Evolutionary conservation across 2,888 invertebrate genomes (phyloP).

Genomic region (Cactoblastis cactorum): DNA sequence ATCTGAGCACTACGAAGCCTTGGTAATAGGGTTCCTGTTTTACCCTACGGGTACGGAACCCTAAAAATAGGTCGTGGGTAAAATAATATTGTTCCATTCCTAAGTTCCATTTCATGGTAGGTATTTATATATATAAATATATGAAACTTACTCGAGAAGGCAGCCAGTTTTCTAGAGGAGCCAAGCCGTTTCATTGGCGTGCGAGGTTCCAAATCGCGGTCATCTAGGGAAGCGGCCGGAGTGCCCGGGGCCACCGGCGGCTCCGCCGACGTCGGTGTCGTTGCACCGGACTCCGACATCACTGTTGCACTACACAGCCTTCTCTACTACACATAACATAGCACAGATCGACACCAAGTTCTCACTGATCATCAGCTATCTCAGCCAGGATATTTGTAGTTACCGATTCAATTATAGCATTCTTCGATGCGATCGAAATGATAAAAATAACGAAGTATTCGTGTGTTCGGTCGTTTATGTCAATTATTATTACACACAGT

Average conservation of each 20-base stretch:
- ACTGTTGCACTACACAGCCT: slow-evolving; percentile 1
- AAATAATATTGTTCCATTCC: too few relatives aligned
- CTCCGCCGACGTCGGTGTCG: slow-evolving; percentile 75
- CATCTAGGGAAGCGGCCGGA: slow-evolving; percentile 85
- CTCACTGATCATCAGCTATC: not conserved
- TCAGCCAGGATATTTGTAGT: slow-evolving; percentile 3
- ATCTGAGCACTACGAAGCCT: too few relatives aligned
- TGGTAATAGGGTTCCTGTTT: too few relatives aligned
- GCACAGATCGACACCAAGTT: not conserved
- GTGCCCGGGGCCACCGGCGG: slow-evolving; percentile 94
- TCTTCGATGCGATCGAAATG: slow-evolving; percentile 13
- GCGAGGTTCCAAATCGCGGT: slow-evolving; percentile 86
- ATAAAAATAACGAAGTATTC: slow-evolving; percentile 16
- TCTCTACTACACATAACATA: slow-evolving; percentile 7
- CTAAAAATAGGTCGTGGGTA: too few relatives aligned
- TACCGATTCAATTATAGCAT: slow-evolving; percentile 20
- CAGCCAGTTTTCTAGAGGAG: slow-evolving; percentile 88
- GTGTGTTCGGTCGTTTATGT: too few relatives aligned
- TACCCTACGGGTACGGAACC: too few relatives aligned
- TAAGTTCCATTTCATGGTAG: too few relatives aligned
- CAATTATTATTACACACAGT: too few relatives aligned
- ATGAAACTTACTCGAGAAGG: slow-evolving; percentile 86
- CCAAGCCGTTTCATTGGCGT: slow-evolving; percentile 90
- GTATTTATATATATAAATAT: not conserved
- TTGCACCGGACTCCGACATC: slow-evolving; percentile 2